phyloP scores from a whole-genome alignment of 2,113 vertebrate genomes.

The Grantiella picta region DNA sequence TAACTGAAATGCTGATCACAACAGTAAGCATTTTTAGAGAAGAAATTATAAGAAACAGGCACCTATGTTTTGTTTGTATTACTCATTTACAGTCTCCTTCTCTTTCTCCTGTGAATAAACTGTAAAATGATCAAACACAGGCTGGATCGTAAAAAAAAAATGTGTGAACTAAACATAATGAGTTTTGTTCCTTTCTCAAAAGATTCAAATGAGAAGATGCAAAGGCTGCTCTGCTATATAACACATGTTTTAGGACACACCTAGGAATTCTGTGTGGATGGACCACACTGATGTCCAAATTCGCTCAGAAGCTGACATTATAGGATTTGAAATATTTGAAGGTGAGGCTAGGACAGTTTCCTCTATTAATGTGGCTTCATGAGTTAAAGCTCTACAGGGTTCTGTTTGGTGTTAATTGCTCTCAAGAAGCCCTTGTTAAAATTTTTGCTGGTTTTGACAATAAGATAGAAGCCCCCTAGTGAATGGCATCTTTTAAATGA shows the following conservation, averaged over 20 bases:
- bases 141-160: background rate
- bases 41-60: background rate
- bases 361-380: background rate
- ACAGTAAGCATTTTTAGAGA: background rate
- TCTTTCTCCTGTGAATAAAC: background rate
- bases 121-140: background rate
- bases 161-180: background rate
- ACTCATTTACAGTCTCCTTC: background rate
- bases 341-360: background rate
- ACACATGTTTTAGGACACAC: background rate
- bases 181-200: background rate
- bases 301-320: background rate
- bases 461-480: background rate
- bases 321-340: background rate
- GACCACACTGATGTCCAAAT: background rate
- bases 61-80: background rate
- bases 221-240: background rate
- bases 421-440: background rate
- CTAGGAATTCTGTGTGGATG: background rate
- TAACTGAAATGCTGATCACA: background rate
- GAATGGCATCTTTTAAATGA: background rate
- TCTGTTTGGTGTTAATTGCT: background rate
- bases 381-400: background rate
- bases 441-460: background rate
- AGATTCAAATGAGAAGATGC: background rate